These are phyloP conservation scores for Dolichallabes microphthalmus DNA, from an alignment of 2,113 vertebrate species.

Conservation along the genomic window DNA sequence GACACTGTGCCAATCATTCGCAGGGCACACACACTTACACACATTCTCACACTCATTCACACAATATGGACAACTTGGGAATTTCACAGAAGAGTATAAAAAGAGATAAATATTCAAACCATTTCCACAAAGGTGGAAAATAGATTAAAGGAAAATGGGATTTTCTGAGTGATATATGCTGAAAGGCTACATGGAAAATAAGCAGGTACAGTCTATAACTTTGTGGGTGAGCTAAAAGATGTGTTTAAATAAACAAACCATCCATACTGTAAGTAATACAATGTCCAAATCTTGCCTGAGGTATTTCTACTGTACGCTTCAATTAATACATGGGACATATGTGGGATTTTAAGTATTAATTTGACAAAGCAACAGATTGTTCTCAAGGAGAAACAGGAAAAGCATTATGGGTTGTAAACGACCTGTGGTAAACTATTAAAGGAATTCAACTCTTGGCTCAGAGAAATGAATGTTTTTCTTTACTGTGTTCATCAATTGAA, in stretches of 20 bases:
- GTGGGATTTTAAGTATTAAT: neutral
- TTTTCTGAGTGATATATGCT: neutral
- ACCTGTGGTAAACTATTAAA: slow-evolving; percentile 4
- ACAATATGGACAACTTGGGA: too few species aligned
- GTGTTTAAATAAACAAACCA: neutral
- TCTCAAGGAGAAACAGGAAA: neutral
- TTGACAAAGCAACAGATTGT: neutral
- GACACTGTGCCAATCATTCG: too few species aligned
- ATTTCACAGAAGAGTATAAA: too few species aligned
- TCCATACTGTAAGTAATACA: neutral
- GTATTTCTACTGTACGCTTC: neutral
- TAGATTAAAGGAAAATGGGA: too few species aligned
- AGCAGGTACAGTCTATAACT: neutral
- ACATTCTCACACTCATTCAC: too few species aligned
- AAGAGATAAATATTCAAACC: neutral
- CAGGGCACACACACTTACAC: too few species aligned
- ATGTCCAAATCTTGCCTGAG: neutral
- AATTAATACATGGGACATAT: neutral
- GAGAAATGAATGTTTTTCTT: neutral
- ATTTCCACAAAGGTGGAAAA: neutral
- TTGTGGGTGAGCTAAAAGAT: neutral
- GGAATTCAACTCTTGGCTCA: neutral
- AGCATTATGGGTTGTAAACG: too few species aligned
- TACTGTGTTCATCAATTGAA: slow-evolving; percentile 4
- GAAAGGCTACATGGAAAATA: neutral